phyloP scores from a whole-genome alignment of 2,113 vertebrate species.

The Coryphaenoides rupestris region DNA sequence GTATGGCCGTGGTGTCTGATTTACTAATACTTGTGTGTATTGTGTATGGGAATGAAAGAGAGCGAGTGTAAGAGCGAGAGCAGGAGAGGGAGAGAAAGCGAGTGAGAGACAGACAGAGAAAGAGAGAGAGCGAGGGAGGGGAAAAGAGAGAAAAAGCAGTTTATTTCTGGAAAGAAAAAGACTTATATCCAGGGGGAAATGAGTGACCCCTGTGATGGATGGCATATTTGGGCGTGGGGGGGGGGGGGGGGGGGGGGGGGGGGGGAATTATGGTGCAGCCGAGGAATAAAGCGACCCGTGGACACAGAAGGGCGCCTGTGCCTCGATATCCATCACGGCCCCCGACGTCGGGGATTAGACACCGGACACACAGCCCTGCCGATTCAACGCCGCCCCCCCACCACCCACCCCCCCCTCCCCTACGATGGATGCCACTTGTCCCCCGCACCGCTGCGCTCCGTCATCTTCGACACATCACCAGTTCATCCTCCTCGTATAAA shows the following conservation, averaged over 20 bases:
- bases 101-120: neutral
- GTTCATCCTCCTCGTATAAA: conserved; percentile 6
- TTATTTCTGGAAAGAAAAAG: conserved; percentile 32
- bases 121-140: conserved; percentile 2
- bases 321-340: conserved; percentile 46
- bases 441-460: neutral
- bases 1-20: too few species aligned
- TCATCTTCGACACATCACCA: too few species aligned
- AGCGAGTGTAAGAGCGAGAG: neutral
- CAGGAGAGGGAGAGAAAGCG: neutral
- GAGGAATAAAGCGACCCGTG: conserved; percentile 45
- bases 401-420: too few species aligned
- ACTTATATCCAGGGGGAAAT: conserved; percentile 62
- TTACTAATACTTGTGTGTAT: neutral
- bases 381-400: too few species aligned
- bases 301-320: conserved; percentile 37
- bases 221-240: conserved; percentile 31
- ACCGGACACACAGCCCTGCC: conserved; percentile 17
- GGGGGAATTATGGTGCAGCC: conserved; percentile 55
- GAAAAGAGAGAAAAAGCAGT: conserved; percentile 19
- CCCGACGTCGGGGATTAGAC: conserved; percentile 30
- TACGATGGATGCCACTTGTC: conserved; percentile 39
- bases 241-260: too few species aligned
- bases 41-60: conserved; percentile 14
- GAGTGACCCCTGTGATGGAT: conserved; percentile 61